Base-by-base conservation (phyloP, 64 coral and sea anemone genomes). In the Platygyra sinensis region DNA sequence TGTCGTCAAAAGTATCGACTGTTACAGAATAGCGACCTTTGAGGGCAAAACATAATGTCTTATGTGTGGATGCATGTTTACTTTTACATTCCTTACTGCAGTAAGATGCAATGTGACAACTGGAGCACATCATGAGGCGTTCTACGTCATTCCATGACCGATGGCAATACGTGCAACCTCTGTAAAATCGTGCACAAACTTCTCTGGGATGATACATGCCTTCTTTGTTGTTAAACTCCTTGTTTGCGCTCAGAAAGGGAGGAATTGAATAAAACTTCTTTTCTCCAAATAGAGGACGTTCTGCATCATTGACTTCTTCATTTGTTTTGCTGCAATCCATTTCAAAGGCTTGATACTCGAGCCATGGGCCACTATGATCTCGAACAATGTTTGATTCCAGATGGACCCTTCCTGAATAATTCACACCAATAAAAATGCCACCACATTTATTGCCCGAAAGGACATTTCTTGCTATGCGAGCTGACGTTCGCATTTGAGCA, bases 301-400 rank as follows among this genome's bases (percentile, higher is more conserved):
- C n/a, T n/a, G n/a, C n/a, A n/a, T n/a, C n/a, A n/a, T n/a, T n/a
- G n/a, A n/a, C n/a, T n/a, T n/a, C n/a, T n/a, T n/a, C n/a, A n/a
- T n/a, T n/a, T n/a, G n/a, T n/a, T n/a, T n/a, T n/a, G n/a, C n/a
- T n/a, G n/a, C n/a, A n/a, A n/a, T n/a, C n/a, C n/a, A n/a, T n/a
- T n/a, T n/a, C n/a, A n/a, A n/a, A n/a, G n/a, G n/a, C n/a, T n/a
- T n/a, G n/a, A n/a, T n/a, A n/a, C 46, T 14, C 29, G 71, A 94
- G 61, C 93, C 93, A 94, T 65, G 92, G 79, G 8, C 92, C 92
- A 86, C 78, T 89, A 52, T 94, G 78, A 28, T 94, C 87, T 73
- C 87, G 16, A 24, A 94, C 87, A 27, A 30, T 84, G 38, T 94
- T 94, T 11, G 87, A 78, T 8, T 86, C 49, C 19, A 94, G 62